Evolutionary conservation across 2,113 vertebrate genomes (phyloP).

Genomic region (Poecilia latipinna): DNA sequence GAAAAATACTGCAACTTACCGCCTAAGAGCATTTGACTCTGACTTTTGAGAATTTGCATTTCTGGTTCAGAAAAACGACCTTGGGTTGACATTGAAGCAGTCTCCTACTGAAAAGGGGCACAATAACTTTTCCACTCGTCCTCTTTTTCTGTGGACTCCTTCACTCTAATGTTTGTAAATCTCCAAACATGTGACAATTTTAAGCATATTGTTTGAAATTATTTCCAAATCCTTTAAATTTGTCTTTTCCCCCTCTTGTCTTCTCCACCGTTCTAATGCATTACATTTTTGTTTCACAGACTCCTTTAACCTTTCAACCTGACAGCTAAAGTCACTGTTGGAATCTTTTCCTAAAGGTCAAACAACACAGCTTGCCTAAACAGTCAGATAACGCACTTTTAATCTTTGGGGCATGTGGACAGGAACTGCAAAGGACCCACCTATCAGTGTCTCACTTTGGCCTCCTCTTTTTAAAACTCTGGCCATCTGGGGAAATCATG

Average conservation of each 20-base stretch:
- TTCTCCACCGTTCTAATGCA: background rate
- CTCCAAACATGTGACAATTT: too few species aligned
- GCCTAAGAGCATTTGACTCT: too few species aligned
- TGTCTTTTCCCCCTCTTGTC: background rate
- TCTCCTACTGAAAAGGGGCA: too few species aligned
- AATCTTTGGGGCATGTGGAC: background rate
- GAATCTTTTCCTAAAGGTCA: slow-evolving; percentile 21
- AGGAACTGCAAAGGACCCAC: background rate
- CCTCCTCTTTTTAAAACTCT: slow-evolving; percentile 4
- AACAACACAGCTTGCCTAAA: slow-evolving; percentile 2
- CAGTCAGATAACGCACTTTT: slow-evolving; percentile 19
- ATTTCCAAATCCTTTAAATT: background rate
- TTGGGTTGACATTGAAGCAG: too few species aligned
- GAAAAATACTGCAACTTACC: too few species aligned
- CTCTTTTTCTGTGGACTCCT: background rate
- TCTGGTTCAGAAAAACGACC: too few species aligned
- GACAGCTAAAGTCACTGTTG: background rate
- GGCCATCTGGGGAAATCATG: slow-evolving; percentile 26
- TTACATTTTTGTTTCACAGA: background rate
- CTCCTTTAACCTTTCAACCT: slow-evolving; percentile 30
- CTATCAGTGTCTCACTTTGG: slow-evolving; percentile 11
- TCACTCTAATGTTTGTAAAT: background rate
- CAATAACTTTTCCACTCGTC: background rate
- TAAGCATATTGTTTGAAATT: background rate
- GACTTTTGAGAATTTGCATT: too few species aligned